phyloP scores from a whole-genome alignment of 2,797 vertebrate genomes.

The Arnoldichthys spilopterus region DNA sequence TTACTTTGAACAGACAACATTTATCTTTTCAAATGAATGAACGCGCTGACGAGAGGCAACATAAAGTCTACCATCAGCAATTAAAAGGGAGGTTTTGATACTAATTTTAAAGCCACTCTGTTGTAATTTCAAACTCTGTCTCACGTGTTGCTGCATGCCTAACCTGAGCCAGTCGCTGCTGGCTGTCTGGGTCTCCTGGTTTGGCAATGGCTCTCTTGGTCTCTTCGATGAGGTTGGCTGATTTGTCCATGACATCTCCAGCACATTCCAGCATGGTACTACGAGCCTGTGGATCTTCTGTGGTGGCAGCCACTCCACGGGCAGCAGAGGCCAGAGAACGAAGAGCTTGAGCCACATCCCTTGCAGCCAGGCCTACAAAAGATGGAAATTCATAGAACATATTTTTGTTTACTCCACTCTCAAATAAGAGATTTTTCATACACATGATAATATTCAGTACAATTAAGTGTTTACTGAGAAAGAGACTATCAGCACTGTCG shows the following conservation, averaged over 20 bases:
- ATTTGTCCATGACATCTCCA: slow-evolving; percentile 92
- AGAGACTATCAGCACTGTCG: neutral
- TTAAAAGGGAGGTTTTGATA: slow-evolving; percentile 41
- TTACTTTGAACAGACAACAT: slow-evolving; percentile 29
- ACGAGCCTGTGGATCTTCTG: slow-evolving; percentile 79
- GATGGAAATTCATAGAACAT: neutral
- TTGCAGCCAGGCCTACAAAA: slow-evolving; percentile 88
- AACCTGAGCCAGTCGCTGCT: slow-evolving; percentile 95
- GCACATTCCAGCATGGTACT: slow-evolving; percentile 90
- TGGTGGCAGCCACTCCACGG: slow-evolving; percentile 89
- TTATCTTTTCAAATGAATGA: slow-evolving; percentile 48
- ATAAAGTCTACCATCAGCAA: slow-evolving; percentile 39
- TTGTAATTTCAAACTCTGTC: neutral
- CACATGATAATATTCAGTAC: neutral
- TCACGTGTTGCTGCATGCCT: slow-evolving; percentile 18
- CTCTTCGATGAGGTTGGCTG: slow-evolving; percentile 93
- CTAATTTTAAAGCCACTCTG: slow-evolving; percentile 32
- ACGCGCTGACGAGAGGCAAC: slow-evolving; percentile 15
- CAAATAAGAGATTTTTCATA: neutral
- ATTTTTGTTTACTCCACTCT: neutral
- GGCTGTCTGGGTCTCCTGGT: slow-evolving; percentile 90
- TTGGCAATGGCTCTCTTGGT: slow-evolving; percentile 91
- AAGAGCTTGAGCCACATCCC: slow-evolving; percentile 93
- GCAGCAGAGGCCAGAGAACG: slow-evolving; percentile 88
- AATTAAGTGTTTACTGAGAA: neutral